phyloP scores from a whole-genome alignment of 2,797 vertebrate genomes.

The Liasis olivaceus region DNA sequence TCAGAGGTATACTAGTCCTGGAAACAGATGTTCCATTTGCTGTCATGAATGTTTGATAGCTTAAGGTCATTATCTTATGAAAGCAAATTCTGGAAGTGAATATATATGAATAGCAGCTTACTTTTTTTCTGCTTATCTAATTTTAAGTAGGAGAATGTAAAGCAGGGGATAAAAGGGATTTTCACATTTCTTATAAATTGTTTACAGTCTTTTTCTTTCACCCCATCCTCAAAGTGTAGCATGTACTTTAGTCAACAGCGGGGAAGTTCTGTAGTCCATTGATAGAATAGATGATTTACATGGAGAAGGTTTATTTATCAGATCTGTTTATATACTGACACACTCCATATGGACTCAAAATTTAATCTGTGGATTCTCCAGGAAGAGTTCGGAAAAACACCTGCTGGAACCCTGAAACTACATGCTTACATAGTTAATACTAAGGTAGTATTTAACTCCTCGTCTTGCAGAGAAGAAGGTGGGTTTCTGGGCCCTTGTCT shows the following conservation, averaged over 20 bases:
- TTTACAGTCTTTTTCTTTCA: neutral
- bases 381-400: neutral
- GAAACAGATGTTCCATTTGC: neutral
- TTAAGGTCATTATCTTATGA: neutral
- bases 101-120: neutral
- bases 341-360: neutral
- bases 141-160: neutral
- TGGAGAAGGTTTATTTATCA: neutral
- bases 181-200: neutral
- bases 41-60: neutral
- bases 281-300: neutral
- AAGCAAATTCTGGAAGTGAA: neutral
- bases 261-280: neutral
- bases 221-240: neutral
- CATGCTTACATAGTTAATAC: neutral
- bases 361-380: neutral
- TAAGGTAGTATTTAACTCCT: neutral
- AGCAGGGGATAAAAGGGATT: too few species aligned
- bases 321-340: neutral
- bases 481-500: neutral
- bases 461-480: neutral
- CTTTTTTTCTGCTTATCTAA: neutral
- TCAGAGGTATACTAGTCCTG: neutral
- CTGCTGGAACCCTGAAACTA: neutral
- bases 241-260: neutral